Percentiles rank a stretch among this genome's conserved stretches.
These are phyloP conservation scores for Pleuronectes platessa DNA, from an alignment of 2,113 vertebrate species.

Conservation along the genomic window DNA sequence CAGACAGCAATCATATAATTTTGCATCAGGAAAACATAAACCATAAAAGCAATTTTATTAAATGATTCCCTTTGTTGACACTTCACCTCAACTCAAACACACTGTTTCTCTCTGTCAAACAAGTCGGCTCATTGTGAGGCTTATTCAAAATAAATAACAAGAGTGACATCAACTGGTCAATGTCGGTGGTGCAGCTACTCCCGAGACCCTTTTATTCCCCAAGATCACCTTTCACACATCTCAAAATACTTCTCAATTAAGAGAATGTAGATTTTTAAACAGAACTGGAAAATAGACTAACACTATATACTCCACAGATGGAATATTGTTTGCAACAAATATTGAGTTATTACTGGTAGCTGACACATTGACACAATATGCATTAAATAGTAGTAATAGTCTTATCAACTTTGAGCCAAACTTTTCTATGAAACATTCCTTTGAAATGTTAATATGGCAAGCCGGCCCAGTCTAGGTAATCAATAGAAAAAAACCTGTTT, in stretches of 20 bases:
- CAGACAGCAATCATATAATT: not conserved
- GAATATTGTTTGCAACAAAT: no score
- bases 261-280: no score
- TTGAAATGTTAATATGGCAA: not conserved
- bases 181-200: conserved; percentile 29
- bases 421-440: not conserved
- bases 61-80: not conserved
- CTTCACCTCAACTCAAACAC: conserved; percentile 10
- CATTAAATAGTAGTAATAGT: not conserved
- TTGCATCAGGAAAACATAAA: conserved; percentile 1
- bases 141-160: conserved; percentile 45
- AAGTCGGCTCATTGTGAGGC: not conserved
- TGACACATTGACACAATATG: not conserved
- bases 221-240: not conserved
- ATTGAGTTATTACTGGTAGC: no score
- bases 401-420: not conserved
- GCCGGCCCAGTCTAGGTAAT: no score
- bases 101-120: not conserved
- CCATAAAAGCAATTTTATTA: conserved; percentile 1
- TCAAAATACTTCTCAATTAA: no score
- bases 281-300: no score
- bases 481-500: no score
- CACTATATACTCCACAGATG: no score
- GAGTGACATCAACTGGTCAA: conserved; percentile 75
- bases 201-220: no score